Base-by-base conservation (phyloP, 1,140 invertebrate species). In the Zelostemma sp. region DNA sequence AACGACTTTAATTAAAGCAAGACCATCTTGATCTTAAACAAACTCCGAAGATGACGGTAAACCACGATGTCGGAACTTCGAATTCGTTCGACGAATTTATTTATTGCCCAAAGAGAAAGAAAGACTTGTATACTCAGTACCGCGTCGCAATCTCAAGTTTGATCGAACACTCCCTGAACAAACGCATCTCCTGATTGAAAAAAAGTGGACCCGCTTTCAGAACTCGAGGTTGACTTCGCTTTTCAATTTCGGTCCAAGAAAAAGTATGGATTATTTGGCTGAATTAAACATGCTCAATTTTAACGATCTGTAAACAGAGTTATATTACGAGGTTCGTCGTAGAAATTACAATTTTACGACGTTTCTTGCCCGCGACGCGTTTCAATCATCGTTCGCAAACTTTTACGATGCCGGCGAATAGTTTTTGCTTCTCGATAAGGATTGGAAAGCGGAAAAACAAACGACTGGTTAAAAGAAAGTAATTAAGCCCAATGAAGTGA, bases 121-220 rank as follows among this genome's bases (percentile, higher is more conserved):
- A 31, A 49, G 47, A 15, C 25, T 49, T 49, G 47, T 49, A 33
- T 49, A 49, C 47, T 49, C 47, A 49, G 47, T 31, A 1, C 19
- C 45, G n/a, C 47, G 45, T 19, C 47, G 21, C 47, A 49, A 49
- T 49, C 47, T 49, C 21, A 31, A 31, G 47, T 49, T 49, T 49
- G 47, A 49, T 49, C 47, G 47, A 33, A 49, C 47, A 14, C 14
- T 49, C 12, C n/a, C 47, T 49, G 47, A 49, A 49, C 21, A 49
- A 49, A 49, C 47, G 47, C 47, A 49, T 49, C 47, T 31, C 47
- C 5, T 31, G 47, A 49, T 49, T 49, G 47, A 16, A 49, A 49
- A 49, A 25, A 49, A 21, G 11, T 6, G 47, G 8, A 19, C 19
- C 21, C 6, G 6, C 19, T 14, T 14, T 12, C 6, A 11, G 5